phyloP scores from a whole-genome alignment of 2,113 vertebrate species.

The Barbus barbus region DNA sequence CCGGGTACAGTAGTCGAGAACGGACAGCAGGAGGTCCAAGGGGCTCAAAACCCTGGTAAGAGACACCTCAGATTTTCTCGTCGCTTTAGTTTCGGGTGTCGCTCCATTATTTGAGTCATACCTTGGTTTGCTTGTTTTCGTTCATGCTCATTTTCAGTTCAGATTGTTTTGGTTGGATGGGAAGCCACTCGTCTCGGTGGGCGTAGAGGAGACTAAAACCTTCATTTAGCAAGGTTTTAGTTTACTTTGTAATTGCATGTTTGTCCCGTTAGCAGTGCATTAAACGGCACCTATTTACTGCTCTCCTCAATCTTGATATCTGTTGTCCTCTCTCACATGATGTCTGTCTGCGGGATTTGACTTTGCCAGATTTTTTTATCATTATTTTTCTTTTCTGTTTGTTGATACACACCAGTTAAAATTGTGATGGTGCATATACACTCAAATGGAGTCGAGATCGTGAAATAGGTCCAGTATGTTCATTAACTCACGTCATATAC shows the following conservation, averaged over 20 bases:
- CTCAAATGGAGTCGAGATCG: background rate
- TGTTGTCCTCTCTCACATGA: background rate
- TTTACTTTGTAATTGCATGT: background rate
- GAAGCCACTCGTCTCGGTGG: background rate
- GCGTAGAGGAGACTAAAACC: background rate
- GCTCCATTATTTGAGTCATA: background rate
- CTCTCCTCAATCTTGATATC: background rate
- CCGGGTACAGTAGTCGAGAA: conserved; percentile 79
- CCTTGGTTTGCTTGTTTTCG: background rate
- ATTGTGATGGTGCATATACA: too few relatives aligned
- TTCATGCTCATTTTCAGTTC: background rate
- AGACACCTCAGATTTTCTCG: conserved; percentile 52
- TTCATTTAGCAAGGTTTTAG: background rate
- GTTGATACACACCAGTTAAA: background rate
- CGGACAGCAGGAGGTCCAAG: conserved; percentile 80
- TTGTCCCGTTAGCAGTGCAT: background rate
- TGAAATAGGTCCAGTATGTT: background rate
- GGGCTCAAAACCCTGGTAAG: conserved; percentile 77
- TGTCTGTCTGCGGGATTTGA: background rate
- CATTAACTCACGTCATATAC: background rate
- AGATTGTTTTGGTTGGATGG: background rate
- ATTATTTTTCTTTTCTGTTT: background rate
- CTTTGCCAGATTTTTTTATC: background rate
- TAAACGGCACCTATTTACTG: background rate
- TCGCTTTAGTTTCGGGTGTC: background rate